A percentile compares a stretch with the other conserved stretches of the same genome.
Evolutionary conservation across 2,888 invertebrate genomes (phyloP).

Genomic region (Odontothrips loti): DNA sequence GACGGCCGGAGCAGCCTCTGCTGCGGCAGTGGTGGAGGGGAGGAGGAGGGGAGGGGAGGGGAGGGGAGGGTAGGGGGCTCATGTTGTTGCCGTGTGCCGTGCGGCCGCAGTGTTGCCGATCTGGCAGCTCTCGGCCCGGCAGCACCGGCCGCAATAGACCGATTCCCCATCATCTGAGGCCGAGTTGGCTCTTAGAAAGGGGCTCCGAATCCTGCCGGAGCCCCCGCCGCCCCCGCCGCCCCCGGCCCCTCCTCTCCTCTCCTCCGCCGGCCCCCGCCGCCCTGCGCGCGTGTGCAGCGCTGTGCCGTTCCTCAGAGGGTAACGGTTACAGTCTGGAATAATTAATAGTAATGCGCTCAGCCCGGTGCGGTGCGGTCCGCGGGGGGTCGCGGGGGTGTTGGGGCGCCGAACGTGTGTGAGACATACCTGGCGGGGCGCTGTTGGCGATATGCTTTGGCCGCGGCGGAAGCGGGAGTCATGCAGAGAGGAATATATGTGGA

Average conservation of each 20-base stretch:
- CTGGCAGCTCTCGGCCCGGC: too few species aligned
- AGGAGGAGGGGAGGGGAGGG: background rate
- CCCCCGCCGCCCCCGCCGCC: too few species aligned
- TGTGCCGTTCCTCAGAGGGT: background rate
- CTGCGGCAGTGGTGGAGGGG: background rate
- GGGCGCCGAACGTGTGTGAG: background rate
- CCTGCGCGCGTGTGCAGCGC: background rate
- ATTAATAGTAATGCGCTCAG: background rate
- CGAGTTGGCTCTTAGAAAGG: too few species aligned
- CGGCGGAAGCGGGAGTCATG: too few species aligned
- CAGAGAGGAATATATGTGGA: too few species aligned
- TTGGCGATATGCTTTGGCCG: background rate
- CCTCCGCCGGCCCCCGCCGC: too few species aligned
- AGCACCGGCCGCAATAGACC: too few species aligned
- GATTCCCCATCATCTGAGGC: too few species aligned
- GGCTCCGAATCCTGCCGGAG: too few species aligned
- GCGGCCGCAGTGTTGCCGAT: too few species aligned
- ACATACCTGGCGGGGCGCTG: background rate
- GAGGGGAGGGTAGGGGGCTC: background rate
- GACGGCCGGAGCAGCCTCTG: background rate
- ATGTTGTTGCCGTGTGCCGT: too few species aligned
- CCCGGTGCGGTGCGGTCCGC: background rate
- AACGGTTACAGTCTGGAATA: conserved; percentile 5
- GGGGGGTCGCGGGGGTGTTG: background rate
- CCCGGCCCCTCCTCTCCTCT: too few species aligned